Conservation (phyloP, 1,140 invertebrate species). For the Zaprionus kolodkinae region DNA sequence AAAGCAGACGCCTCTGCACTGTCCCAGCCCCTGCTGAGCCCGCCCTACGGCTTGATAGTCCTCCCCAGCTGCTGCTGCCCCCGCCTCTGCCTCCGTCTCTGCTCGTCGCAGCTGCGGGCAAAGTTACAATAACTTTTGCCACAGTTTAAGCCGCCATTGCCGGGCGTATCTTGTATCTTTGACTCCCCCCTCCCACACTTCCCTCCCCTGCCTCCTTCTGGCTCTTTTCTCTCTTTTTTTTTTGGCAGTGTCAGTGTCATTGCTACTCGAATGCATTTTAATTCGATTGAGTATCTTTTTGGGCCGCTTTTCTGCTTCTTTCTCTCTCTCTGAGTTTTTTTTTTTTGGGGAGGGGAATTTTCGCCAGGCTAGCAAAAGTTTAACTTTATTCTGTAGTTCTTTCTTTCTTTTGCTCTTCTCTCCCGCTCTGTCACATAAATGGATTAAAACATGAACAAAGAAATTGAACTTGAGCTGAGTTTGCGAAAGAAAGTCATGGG, state of each 20-base stretch:
- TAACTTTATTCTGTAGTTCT: conserved; percentile 52
- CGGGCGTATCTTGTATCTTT: conserved; percentile 55
- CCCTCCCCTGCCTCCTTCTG: background rate
- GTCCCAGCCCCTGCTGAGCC: background rate
- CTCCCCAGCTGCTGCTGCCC: too few species aligned
- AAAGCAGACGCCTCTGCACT: background rate
- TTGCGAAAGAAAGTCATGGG: conserved; percentile 28
- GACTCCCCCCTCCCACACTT: background rate
- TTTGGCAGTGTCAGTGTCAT: conserved; percentile 68
- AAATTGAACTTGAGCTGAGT: conserved; percentile 65
- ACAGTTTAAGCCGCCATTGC: conserved; percentile 65
- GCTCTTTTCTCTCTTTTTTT: conserved; percentile 17
- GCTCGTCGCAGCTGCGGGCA: conserved; percentile 61
- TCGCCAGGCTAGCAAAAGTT: conserved; percentile 62
- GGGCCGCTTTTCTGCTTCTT: conserved; percentile 27
- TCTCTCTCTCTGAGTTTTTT: conserved; percentile 13
- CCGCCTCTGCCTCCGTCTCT: background rate
- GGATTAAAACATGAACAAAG: conserved; percentile 56
- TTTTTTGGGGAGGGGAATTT: conserved; percentile 8
- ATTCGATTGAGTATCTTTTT: conserved; percentile 69
- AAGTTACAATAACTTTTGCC: conserved; percentile 80
- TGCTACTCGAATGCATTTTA: conserved; percentile 77
- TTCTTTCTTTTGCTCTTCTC: conserved; percentile 33
- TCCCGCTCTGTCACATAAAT: conserved; percentile 2
- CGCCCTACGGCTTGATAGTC: conserved; percentile 20